Evolutionary conservation across 1,140 invertebrate genomes (phyloP), one percentile per base, ranked within the genome.

Genomic region (Polyergus mexicanus): DNA sequence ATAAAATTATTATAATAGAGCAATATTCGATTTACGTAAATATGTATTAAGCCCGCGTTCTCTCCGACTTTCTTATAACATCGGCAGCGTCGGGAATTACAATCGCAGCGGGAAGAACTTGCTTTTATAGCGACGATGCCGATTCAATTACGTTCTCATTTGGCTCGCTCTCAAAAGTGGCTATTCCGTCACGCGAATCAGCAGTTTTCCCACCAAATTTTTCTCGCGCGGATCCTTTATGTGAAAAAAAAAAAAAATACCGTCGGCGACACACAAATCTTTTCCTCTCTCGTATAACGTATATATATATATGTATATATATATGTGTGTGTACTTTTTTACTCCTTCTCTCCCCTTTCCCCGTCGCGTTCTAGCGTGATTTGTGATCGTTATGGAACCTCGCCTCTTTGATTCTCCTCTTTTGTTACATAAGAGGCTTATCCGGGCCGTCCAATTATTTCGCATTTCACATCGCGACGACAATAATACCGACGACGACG

Each of bases 401-500:
- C 19, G 69, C 71, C 76, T 71, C 76, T 88, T 88, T 83, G 88
- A 89, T 83, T 88, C 58, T 25, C 51, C 71, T 35, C 58, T 74
- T 86, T 89, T 89, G 84, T 89, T 83, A 58, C 84, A n/a, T 77
- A 77, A 74, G 69, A 44, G 58, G 87, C 88, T 89, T 89, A 86
- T 56, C 16, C 78, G 19, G 38, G 58, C 35, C 56, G 58, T 89
- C 65, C 86, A 89, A 86, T 86, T 86, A 89, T 86, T 89, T 69
- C 71, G 69, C 62, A 38, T 80, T 86, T 58, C 32, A 47, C 84
- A 74, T 75, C 71, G 83, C 44, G 54, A 85, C 51, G 35, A 41
- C 35, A 16, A 47, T 13, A 41, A 44, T 41, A 44, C 28, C 25
- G 51, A 11, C 25, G 19, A 72, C 22, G 51, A 11, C 25, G 19